Evolutionary conservation across 2,113 vertebrate genomes (phyloP).

Genomic region (Megaceryle maxima): DNA sequence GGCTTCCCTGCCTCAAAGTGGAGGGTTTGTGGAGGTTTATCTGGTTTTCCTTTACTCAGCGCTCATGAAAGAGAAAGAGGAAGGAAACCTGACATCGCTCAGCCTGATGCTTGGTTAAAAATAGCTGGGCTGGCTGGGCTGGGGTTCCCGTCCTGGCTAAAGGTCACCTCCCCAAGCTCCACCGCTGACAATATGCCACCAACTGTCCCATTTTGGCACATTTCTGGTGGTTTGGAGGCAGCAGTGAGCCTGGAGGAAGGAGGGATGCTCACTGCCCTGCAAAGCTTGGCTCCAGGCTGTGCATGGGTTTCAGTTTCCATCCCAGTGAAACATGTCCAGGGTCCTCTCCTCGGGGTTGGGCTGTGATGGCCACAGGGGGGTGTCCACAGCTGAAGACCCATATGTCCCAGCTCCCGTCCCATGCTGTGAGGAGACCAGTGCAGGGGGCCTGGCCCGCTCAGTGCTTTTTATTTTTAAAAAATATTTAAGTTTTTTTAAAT

Average conservation of each 20-base stretch:
- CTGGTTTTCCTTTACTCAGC: not conserved
- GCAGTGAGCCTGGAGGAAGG: not conserved
- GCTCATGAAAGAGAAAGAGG: not conserved
- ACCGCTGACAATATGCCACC: not conserved
- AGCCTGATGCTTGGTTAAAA: not conserved
- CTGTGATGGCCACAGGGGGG: rapidly evolving
- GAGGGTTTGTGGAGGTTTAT: not conserved
- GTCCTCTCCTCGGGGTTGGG: not conserved
- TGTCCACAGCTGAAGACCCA: not conserved
- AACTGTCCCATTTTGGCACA: not conserved
- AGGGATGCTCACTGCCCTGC: not conserved
- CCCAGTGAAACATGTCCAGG: not conserved
- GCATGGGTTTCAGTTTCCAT: not conserved
- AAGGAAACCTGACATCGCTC: slow-evolving; percentile 27
- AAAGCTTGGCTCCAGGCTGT: not conserved
- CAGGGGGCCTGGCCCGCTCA: rapidly evolving
- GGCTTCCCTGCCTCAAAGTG: not conserved
- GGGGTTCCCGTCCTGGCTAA: not conserved
- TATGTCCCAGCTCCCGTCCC: not conserved
- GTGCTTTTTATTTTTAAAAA: not conserved
- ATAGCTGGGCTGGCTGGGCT: not conserved
- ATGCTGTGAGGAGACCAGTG: rapidly evolving
- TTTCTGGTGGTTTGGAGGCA: not conserved
- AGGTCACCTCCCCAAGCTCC: slow-evolving; percentile 2
- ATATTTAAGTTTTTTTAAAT: not conserved